Percentiles rank a stretch among this genome's conserved stretches.
phyloP scores from a whole-genome alignment of 2,797 vertebrate genomes.

The Darevskia nairensis region DNA sequence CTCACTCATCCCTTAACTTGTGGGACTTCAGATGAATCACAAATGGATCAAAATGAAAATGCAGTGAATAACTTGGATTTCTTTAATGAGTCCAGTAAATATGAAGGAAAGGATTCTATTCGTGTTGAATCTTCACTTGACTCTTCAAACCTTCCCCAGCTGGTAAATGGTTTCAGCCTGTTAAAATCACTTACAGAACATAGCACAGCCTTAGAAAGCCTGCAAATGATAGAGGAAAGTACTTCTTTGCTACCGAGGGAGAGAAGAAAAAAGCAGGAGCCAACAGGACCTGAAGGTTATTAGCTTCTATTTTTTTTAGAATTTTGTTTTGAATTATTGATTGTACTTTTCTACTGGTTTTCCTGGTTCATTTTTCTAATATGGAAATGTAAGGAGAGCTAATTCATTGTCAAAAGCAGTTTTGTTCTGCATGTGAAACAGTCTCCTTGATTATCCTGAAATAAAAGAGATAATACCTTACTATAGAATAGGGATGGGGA shows the following conservation, averaged over 20 bases:
- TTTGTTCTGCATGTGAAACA: too few species aligned
- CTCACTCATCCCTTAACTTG: constrained; percentile 16
- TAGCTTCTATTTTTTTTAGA: constrained; percentile 24
- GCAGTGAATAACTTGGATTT: not conserved
- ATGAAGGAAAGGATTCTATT: constrained; percentile 32
- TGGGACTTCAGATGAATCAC: constrained; percentile 4
- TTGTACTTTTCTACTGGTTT: not conserved
- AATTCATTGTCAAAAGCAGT: too few species aligned
- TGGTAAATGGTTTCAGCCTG: constrained; percentile 65
- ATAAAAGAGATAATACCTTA: not conserved
- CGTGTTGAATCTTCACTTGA: constrained; percentile 14
- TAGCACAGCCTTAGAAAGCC: constrained; percentile 76
- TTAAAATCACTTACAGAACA: constrained; percentile 74
- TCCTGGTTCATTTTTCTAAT: not conserved
- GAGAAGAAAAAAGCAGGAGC: constrained; percentile 8
- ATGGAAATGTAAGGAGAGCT: not conserved
- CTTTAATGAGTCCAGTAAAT: not conserved
- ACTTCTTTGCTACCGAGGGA: constrained; percentile 6
- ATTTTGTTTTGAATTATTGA: not conserved
- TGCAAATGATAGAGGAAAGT: constrained; percentile 66
- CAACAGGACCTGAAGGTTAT: constrained; percentile 69
- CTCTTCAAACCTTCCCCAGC: constrained; percentile 41
- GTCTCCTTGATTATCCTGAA: not conserved
- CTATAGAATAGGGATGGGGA: not conserved
- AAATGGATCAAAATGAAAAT: constrained; percentile 31